Conservation (phyloP, 1,140 invertebrate genomes). For the Lithobius niger region DNA sequence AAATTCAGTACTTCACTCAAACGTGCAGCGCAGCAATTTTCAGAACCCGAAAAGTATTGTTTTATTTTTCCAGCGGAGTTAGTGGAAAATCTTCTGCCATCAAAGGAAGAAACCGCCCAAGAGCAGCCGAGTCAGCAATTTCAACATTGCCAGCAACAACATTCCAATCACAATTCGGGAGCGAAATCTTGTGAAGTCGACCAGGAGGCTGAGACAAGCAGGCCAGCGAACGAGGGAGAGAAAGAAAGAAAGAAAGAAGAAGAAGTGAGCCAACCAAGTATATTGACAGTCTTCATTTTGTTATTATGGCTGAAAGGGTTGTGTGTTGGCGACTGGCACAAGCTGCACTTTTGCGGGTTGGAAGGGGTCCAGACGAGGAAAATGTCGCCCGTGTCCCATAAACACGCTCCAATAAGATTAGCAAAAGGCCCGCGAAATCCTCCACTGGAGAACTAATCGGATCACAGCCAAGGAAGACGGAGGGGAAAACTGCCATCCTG, state of each 20-base stretch:
- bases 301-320: no score
- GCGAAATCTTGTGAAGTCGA: not conserved
- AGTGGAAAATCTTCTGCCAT: not conserved
- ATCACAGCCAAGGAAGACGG: no score
- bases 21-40: not conserved
- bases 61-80: not conserved
- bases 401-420: no score
- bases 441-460: no score
- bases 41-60: not conserved
- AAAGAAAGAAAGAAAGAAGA: conserved; percentile 1
- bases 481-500: no score
- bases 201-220: not conserved
- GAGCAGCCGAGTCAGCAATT: no score
- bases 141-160: not conserved
- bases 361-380: no score
- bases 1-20: not conserved
- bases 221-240: not conserved
- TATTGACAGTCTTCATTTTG: no score
- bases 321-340: no score
- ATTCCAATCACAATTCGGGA: not conserved
- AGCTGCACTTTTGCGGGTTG: no score
- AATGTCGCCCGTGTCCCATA: no score
- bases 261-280: not conserved
- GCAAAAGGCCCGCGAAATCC: no score
- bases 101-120: not conserved